Evolutionary conservation across 2,888 invertebrate species (phyloP).

Genomic region (Odontocolon sp.): DNA sequence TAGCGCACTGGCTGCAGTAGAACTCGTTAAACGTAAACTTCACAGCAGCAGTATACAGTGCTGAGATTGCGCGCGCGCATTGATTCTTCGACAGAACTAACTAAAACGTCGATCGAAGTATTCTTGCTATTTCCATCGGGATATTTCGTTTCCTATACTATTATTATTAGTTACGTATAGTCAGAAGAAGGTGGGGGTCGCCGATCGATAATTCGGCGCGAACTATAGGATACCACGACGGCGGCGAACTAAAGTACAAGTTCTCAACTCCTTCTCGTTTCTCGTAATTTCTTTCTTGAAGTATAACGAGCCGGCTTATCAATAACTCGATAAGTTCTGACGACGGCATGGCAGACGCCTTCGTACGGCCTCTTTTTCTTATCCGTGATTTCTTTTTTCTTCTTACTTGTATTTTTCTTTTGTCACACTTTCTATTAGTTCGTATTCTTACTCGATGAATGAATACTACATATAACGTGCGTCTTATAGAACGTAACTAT

Average conservation of each 20-base stretch:
- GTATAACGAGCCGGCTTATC: constrained; percentile 29
- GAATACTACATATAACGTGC: not conserved
- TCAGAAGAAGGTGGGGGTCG: not conserved
- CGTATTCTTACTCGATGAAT: not conserved
- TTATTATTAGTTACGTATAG: constrained; percentile 26
- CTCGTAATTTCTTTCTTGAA: not conserved
- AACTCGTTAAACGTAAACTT: not conserved
- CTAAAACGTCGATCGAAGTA: not conserved
- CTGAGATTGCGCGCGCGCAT: not conserved
- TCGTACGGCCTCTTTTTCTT: constrained; percentile 13
- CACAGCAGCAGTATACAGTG: constrained; percentile 8
- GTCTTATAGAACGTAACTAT: no score
- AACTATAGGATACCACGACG: constrained; percentile 45
- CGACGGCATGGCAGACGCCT: constrained; percentile 32
- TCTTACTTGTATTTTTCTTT: not conserved
- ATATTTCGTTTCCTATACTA: constrained; percentile 7
- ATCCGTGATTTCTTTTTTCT: constrained; percentile 6
- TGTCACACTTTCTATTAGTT: not conserved
- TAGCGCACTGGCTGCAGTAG: not conserved
- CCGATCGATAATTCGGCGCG: constrained; percentile 31
- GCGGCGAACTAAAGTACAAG: constrained; percentile 6
- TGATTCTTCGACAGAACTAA: not conserved
- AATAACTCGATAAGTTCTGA: constrained; percentile 56
- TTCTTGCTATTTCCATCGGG: constrained; percentile 16
- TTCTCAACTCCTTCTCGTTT: not conserved